These are phyloP conservation scores for Candoia aspera DNA, from an alignment of 2,113 vertebrate species.

Conservation along the genomic window DNA sequence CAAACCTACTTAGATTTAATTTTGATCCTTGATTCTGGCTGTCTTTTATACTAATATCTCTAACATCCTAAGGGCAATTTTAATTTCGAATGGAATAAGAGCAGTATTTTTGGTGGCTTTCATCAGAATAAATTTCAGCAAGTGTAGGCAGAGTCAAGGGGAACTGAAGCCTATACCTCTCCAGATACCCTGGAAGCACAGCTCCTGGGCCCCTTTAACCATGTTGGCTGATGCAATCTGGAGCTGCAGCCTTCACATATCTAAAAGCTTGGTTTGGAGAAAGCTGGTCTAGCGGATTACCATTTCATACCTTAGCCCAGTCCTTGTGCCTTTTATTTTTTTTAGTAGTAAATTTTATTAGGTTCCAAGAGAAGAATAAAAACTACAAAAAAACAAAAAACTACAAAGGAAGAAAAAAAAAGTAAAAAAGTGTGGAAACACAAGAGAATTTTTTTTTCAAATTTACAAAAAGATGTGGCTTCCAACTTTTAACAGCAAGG, in stretches of 20 bases:
- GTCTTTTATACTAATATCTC: neutral
- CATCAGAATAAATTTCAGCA: conserved; percentile 11
- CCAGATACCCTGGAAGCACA: no score
- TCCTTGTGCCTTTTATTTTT: neutral
- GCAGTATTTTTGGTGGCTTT: conserved; percentile 22
- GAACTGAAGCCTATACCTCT: neutral
- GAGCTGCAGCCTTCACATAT: no score
- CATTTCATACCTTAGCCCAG: neutral
- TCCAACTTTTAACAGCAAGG: no score
- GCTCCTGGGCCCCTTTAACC: no score
- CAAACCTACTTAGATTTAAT: conserved; percentile 42
- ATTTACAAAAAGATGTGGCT: no score
- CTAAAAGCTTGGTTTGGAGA: neutral
- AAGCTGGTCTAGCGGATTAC: neutral
- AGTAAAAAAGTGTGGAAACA: no score
- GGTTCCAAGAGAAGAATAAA: no score
- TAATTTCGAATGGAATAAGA: conserved; percentile 11
- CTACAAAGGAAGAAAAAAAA: no score
- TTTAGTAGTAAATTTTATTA: no score
- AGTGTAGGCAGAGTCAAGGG: neutral
- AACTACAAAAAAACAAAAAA: no score
- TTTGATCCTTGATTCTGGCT: conserved; percentile 23
- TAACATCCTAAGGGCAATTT: conserved; percentile 24
- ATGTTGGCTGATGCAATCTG: no score
- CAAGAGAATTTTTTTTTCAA: no score